Evolutionary conservation across 1,140 invertebrate species (phyloP), one percentile per base, ranked within the genome.

Genomic region (Caenorhabditis latens): DNA sequence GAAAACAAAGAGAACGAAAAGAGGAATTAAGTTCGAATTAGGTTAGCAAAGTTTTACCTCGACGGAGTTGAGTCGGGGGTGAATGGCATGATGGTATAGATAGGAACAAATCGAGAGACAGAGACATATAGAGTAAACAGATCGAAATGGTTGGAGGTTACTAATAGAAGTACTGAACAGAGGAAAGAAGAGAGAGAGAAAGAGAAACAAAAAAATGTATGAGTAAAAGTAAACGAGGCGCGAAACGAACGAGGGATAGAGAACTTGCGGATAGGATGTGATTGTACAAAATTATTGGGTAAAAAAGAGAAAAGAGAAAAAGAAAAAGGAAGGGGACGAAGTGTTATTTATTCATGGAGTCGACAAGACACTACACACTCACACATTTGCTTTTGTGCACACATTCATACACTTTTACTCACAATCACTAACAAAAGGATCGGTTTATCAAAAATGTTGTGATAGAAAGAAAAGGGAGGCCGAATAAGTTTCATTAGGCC

Each of bases 141-240:
- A 50, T 79, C n/a, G 67, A 32, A 63, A 79, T 50, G 71, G 71
- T 79, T 75, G 24, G 67, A 42, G 21, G 11, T 14, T 14, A 32
- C 32, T 67, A 53, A 32, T 40, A 42, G 63, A 67, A 67, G 58
- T 21, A 32, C 6, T 61, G n/a, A n/a, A 61, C n/a, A 71, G 21
- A 46, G 65, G 19, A 14, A 71, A 42, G 11, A 50, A 24, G n/a
- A 50, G 9, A 3, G 13, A 9, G 19, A 43, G 9, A n/a, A n/a
- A 42, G 40, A 50, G n/a, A 50, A 9, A 79, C 13, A 79, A 50
- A 79, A 79, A 79, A 50, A 50, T 50, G n/a, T 79, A 50, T 48
- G 67, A 48, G 43, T 48, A 79, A 79, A 79, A 50, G 71, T 53
- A 79, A 79, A 79, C 71, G 71, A 79, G 71, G 46, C 71, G 71